Percentiles rank a stretch among this genome's conserved stretches.
Conservation (phyloP, 2,888 invertebrate species). For the Acleris emargana region DNA sequence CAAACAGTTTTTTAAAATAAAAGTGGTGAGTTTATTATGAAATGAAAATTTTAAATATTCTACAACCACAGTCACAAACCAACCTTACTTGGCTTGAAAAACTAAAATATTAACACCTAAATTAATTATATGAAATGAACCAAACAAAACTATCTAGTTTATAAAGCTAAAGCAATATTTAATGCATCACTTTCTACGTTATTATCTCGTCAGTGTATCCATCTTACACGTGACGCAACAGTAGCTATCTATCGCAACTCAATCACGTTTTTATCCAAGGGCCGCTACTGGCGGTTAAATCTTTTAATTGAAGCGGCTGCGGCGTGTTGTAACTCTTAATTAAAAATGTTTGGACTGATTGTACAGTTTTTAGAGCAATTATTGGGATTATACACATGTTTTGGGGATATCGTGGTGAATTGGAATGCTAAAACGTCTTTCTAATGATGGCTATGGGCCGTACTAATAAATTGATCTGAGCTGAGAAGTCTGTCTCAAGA, state of each 20-base stretch:
- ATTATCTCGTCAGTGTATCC: conserved; percentile 18
- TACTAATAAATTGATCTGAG: no score
- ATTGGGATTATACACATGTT: conserved; percentile 26
- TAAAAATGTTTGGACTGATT: conserved; percentile 27
- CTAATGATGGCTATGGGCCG: no score
- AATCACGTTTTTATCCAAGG: conserved; percentile 35
- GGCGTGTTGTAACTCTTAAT: conserved; percentile 27
- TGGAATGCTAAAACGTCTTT: not conserved
- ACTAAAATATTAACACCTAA: no score
- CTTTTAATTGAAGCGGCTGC: conserved; percentile 25
- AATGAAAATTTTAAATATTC: no score
- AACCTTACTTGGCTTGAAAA: no score
- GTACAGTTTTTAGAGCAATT: conserved; percentile 24
- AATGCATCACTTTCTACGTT: conserved; percentile 8
- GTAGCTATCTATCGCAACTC: conserved; percentile 28
- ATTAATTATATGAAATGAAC: no score
- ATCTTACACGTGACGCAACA: conserved; percentile 27
- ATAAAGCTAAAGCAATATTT: no score
- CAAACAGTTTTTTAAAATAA: no score
- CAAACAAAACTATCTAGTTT: no score
- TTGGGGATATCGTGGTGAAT: conserved; percentile 5
- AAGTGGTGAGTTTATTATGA: no score
- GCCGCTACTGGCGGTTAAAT: conserved; percentile 25
- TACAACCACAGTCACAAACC: no score
- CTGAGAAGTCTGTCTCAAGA: no score